Evolutionary conservation across 2,888 invertebrate genomes (phyloP).

Genomic region (Callosobruchus maculatus): DNA sequence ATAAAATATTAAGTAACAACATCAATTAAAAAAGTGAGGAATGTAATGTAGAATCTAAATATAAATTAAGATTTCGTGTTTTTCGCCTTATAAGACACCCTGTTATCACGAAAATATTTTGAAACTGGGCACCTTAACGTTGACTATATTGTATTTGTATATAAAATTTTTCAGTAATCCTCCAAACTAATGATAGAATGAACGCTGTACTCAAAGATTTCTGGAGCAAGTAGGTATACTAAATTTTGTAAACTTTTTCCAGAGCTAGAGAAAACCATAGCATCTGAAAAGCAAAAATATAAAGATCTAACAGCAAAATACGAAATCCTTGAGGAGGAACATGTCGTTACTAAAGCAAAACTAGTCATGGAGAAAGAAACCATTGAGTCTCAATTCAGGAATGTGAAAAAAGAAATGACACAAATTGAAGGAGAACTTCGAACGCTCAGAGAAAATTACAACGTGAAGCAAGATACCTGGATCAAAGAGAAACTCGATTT

Average conservation of each 20-base stretch:
- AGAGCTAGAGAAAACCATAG: conserved; percentile 67
- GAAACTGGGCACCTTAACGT: no score
- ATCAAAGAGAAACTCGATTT: conserved; percentile 67
- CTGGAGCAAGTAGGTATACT: no score
- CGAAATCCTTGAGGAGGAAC: conserved; percentile 80
- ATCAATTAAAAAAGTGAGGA: no score
- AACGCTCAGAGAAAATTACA: conserved; percentile 61
- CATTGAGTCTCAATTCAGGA: conserved; percentile 60
- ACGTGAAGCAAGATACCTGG: conserved; percentile 66
- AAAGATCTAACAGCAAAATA: conserved; percentile 78
- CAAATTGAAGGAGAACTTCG: conserved; percentile 62
- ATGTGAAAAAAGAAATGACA: conserved; percentile 60
- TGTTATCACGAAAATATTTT: no score
- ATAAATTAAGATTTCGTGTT: no score
- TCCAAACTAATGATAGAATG: no score
- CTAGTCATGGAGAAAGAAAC: conserved; percentile 79
- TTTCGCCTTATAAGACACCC: no score
- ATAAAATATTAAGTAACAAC: no score
- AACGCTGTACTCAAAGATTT: no score
- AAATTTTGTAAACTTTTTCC: conserved; percentile 33
- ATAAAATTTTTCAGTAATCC: no score
- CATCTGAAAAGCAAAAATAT: conserved; percentile 68
- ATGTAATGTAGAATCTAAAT: no score
- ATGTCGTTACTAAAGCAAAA: conserved; percentile 77
- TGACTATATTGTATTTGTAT: no score